Percentiles rank a stretch among this genome's conserved stretches.
Conservation (phyloP, 2,797 vertebrate genomes). For the Myoxocephalus aenaeus region DNA sequence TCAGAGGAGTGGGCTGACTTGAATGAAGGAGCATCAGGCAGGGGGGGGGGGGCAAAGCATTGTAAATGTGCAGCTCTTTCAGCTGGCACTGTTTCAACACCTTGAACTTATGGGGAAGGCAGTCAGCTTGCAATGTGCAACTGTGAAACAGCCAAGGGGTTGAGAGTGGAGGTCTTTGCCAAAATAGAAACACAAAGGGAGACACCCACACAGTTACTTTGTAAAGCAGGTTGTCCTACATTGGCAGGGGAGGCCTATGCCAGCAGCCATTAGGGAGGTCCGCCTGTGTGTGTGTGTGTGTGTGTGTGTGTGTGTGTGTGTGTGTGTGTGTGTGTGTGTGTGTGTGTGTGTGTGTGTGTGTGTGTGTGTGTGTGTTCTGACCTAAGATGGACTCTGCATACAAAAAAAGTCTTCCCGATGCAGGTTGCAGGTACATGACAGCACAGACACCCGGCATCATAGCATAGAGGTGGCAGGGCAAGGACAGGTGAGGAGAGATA, state of each 20-base stretch:
- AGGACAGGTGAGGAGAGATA: slow-evolving; percentile 62
- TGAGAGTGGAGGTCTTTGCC: slow-evolving; percentile 56
- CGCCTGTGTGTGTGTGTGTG: neutral
- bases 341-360: neutral
- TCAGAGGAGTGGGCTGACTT: slow-evolving; percentile 64
- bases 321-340: neutral
- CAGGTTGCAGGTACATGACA: slow-evolving; percentile 42
- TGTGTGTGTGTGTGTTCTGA: slow-evolving; percentile 10
- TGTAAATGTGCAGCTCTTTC: slow-evolving; percentile 64
- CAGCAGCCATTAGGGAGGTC: slow-evolving; percentile 46
- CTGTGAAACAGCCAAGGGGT: slow-evolving; percentile 60
- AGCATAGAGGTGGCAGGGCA: slow-evolving; percentile 54
- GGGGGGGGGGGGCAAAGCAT: slow-evolving; percentile 54
- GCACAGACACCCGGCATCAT: slow-evolving; percentile 29
- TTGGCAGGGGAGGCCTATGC: slow-evolving; percentile 29
- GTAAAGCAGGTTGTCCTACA: slow-evolving; percentile 50
- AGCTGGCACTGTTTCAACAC: slow-evolving; percentile 72
- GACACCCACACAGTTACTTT: slow-evolving; percentile 63
- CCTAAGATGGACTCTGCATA: slow-evolving; percentile 17
- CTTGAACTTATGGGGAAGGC: slow-evolving; percentile 54
- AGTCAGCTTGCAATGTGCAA: slow-evolving; percentile 56
- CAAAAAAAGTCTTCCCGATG: neutral
- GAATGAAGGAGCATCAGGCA: slow-evolving; percentile 58
- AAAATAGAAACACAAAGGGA: slow-evolving; percentile 62
- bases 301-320: neutral